Evolutionary conservation across 2,888 invertebrate genomes (phyloP).

Genomic region (Hipparchia sbordonii): DNA sequence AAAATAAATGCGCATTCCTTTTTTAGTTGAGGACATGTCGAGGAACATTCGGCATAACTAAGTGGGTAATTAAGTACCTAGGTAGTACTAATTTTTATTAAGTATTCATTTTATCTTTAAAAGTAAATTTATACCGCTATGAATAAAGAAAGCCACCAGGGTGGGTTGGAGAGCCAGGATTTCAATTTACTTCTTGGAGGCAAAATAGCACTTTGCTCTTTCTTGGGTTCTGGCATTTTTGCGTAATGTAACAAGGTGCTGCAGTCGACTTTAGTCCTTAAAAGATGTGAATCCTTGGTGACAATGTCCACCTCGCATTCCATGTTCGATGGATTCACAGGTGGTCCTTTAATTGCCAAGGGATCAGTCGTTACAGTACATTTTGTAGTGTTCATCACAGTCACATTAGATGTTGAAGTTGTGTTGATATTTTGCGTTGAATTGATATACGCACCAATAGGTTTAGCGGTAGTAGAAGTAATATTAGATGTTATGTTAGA

Average conservation of each 20-base stretch:
- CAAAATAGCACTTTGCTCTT: conserved; percentile 49
- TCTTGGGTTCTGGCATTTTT: conserved; percentile 60
- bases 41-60: background rate
- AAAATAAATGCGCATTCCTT: background rate
- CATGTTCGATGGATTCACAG: conserved; percentile 53
- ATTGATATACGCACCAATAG: conserved; percentile 3
- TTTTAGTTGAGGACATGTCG: background rate
- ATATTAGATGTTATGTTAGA: background rate
- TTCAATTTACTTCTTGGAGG: conserved; percentile 63
- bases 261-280: conserved; percentile 62
- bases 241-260: conserved; percentile 59
- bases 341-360: conserved; percentile 57
- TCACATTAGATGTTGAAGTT: conserved; percentile 24
- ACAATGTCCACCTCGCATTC: conserved; percentile 66
- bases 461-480: conserved; percentile 12
- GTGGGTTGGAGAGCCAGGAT: conserved; percentile 66
- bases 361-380: conserved; percentile 59
- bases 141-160: conserved; percentile 74
- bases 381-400: conserved; percentile 47
- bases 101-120: background rate
- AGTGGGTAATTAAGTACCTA: background rate
- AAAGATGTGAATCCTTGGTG: conserved; percentile 50
- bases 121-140: conserved; percentile 55
- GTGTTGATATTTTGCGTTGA: background rate
- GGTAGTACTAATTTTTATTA: background rate